phyloP scores from a whole-genome alignment of 2,797 vertebrate species.

The Otolemur crassicaudatus region DNA sequence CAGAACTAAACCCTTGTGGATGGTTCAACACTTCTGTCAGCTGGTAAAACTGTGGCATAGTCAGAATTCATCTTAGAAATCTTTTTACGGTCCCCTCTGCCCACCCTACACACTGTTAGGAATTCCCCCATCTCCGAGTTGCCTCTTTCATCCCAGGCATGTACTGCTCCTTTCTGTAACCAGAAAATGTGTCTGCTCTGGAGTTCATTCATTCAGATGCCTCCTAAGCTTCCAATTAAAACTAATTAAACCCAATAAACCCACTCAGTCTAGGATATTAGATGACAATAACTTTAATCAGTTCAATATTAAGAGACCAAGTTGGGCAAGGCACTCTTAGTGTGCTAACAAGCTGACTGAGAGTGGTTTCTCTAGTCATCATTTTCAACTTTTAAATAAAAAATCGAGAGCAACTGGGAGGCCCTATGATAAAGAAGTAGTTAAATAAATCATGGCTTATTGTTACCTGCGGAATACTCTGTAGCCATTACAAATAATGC shows the following conservation, averaged over 20 bases:
- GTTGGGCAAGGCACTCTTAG: neutral
- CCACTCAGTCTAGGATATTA: neutral
- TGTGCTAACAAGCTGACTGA: constrained; percentile 35
- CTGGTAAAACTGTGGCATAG: neutral
- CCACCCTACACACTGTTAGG: neutral
- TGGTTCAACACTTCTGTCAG: constrained; percentile 41
- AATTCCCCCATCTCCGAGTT: rapidly evolving
- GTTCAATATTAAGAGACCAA: neutral
- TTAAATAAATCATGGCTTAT: neutral
- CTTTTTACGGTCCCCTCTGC: neutral
- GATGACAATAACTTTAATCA: constrained; percentile 20
- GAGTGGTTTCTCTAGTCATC: neutral
- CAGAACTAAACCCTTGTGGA: neutral
- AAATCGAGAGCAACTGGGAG: neutral
- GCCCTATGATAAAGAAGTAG: neutral
- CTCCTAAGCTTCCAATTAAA: neutral
- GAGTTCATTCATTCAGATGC: neutral
- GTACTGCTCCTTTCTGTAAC: neutral
- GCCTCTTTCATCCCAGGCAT: neutral
- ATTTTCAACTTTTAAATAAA: neutral
- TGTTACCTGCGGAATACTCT: neutral
- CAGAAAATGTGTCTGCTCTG: neutral
- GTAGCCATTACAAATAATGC: neutral
- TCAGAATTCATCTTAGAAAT: neutral
- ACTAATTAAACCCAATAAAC: constrained; percentile 31